Base-by-base conservation (phyloP, 1,140 invertebrate genomes). In the Scaptomyza graminum region DNA sequence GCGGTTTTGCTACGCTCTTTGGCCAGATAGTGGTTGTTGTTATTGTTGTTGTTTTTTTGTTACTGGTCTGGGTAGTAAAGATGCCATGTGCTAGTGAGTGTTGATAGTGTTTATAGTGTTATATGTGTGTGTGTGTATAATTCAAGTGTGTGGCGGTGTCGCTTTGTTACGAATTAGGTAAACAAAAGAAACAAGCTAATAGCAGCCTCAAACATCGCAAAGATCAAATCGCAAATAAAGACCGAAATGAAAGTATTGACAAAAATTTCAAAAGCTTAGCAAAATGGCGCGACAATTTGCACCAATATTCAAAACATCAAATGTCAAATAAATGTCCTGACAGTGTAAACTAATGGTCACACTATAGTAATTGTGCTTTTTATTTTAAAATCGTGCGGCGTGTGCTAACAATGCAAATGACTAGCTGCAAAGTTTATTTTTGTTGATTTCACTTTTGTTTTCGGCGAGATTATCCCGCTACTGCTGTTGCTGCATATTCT, bases 151-250 rank as follows among this genome's bases (percentile, higher is more conserved):
- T 34, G 31, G 31, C 62, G 31, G 22, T 47, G 34, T 41, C 55
- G 39, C 46, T 60, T 66, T 87, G 66, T 74, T 77, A 81, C 67
- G 70, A 78, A 81, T 78, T 78, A 63, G 52, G 74, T 65, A 87
- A 87, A 85, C 82, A 85, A 71, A 77, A 60, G 39, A 81, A 81
- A 87, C 82, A 46, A 85, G 82, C 65, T 81, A 85, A 85, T 77
- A 77, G 25, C 65, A 50, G 73, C 61, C 60, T 16, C 34, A 73
- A 55, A 43, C 41, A 69, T 44, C 43, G 39, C 72, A 51, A 69
- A 55, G 64, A 50, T 60, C 63, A 69, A 60, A 41, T 49, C 22
- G 12, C 39, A 37, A 47, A 49, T 44, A 73, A 56, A 22, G 28
- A 59, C 62, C 15, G 13, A 43, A 56, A 22, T 12, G 25, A 60